Percentiles rank a stretch among this genome's conserved stretches.
Conservation (phyloP, 37 sponge, comb jelly and placozoan species). For the Amphimedon queenslandica region DNA sequence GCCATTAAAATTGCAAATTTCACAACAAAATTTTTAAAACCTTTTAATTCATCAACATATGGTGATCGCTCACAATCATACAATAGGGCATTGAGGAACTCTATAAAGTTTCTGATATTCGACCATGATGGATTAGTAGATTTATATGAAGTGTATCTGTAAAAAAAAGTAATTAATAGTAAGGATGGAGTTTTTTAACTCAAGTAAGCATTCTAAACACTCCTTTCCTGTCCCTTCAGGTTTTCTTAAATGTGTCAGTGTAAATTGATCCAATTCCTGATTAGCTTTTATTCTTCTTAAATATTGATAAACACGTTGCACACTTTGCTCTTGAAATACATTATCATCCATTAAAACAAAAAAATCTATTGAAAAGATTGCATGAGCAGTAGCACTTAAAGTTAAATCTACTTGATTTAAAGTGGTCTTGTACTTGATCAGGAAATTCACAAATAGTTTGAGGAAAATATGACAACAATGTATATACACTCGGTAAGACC, state of each 20-base stretch:
- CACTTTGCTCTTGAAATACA: not conserved
- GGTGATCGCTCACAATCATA: slow-evolving; percentile 59
- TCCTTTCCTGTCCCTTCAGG: not conserved
- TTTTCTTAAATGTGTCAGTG: not conserved
- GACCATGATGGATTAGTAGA: slow-evolving; percentile 67
- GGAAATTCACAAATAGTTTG: slow-evolving; percentile 5
- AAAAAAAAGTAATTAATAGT: too few relatives aligned
- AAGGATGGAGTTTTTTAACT: too few relatives aligned
- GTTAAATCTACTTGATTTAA: not conserved
- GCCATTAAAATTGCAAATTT: slow-evolving; percentile 91
- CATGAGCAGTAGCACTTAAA: not conserved
- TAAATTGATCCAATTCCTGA: not conserved
- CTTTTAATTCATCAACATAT: slow-evolving; percentile 62
- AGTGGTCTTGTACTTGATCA: not conserved
- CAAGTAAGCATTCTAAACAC: not conserved
- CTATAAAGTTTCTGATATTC: slow-evolving; percentile 79
- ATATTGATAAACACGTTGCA: slow-evolving; percentile 13
- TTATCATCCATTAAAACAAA: not conserved
- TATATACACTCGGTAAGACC: not conserved
- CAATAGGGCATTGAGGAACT: slow-evolving; percentile 78
- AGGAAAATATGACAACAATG: slow-evolving; percentile 1
- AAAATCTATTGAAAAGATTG: not conserved
- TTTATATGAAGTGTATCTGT: not conserved
- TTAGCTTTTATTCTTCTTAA: slow-evolving; percentile 3
- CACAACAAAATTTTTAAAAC: slow-evolving; percentile 86